phyloP scores from a whole-genome alignment of 1,140 invertebrate genomes.

The Pogonognathellus flavescens region DNA sequence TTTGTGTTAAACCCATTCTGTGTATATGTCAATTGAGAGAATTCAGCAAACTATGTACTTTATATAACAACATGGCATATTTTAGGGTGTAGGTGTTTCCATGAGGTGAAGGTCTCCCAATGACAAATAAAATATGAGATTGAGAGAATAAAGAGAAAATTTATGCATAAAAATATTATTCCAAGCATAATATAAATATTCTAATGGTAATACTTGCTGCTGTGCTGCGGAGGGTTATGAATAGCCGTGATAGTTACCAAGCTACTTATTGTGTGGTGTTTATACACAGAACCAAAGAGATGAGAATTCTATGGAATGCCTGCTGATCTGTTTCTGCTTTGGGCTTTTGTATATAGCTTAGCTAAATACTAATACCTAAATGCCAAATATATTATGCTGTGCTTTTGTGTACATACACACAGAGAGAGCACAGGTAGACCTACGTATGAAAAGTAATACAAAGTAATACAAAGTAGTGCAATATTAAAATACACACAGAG shows the following conservation, averaged over 20 bases:
- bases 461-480: no score
- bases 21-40: background rate
- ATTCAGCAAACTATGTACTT: background rate
- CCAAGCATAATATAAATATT: conserved; percentile 24
- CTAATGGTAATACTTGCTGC: background rate
- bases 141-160: background rate
- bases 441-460: no score
- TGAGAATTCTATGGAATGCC: conserved; percentile 37
- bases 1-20: no score
- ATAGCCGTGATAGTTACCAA: background rate
- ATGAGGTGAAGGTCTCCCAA: conserved; percentile 34
- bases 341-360: background rate
- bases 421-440: no score
- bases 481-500: background rate
- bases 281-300: conserved; percentile 16
- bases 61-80: conserved; percentile 15
- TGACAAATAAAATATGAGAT: conserved; percentile 39
- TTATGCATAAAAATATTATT: conserved; percentile 13
- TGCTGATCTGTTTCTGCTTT: conserved; percentile 21
- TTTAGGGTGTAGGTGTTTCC: conserved; percentile 1
- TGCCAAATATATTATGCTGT: background rate
- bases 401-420: no score
- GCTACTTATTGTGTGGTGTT: conserved; percentile 22
- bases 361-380: background rate
- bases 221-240: background rate